Percentiles rank a stretch among this genome's conserved stretches.
phyloP scores from a whole-genome alignment of 2,797 vertebrate genomes.

The Scolopax rusticola region DNA sequence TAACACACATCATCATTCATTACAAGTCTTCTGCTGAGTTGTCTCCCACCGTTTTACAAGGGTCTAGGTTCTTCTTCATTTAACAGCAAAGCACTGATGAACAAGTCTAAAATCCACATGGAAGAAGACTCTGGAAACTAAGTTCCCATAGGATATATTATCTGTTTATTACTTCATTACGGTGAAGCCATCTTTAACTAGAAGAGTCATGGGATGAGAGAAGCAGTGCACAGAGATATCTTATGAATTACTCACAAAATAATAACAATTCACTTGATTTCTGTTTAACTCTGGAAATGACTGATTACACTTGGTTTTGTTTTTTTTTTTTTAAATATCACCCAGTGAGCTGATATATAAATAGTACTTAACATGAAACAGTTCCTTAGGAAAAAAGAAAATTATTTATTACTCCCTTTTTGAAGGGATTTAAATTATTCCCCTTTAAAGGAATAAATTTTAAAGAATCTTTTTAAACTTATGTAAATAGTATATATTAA shows the following conservation, averaged over 20 bases:
- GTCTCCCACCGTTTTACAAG: accelerated
- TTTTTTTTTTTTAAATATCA: not conserved
- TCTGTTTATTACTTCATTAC: not conserved
- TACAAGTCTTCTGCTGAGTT: not conserved
- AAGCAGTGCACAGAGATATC: not conserved
- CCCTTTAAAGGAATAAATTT: not conserved
- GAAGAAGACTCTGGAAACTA: not conserved
- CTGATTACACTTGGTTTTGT: not conserved
- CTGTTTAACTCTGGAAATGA: not conserved
- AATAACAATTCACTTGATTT: not conserved
- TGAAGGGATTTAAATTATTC: not conserved
- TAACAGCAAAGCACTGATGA: not conserved
- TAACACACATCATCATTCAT: not conserved
- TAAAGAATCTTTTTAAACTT: not conserved
- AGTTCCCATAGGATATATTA: not conserved
- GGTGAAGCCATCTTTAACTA: not conserved
- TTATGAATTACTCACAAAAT: not conserved
- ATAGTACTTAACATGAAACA: not conserved
- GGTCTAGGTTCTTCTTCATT: not conserved
- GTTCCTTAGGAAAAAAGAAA: not conserved
- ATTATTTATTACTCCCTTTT: not conserved
- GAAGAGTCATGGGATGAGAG: not conserved
- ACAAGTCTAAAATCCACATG: not conserved
- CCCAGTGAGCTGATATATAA: not conserved
- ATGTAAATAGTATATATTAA: not conserved